Evolutionary conservation across 64 coral and sea anemone genomes (phyloP), one percentile per base, ranked within the genome.

Genomic region (Trachythela sp.): DNA sequence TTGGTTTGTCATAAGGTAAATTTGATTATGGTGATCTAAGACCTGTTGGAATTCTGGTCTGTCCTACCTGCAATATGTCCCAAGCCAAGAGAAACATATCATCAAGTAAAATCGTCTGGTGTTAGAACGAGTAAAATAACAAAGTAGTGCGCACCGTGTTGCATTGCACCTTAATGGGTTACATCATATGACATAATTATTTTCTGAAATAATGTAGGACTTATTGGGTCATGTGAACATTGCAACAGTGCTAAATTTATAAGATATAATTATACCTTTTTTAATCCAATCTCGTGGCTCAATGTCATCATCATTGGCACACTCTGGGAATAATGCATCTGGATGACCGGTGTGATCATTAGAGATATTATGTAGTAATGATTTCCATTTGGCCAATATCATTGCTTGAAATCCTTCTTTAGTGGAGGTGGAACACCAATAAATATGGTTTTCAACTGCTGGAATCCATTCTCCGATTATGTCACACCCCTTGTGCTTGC

Each of bases 31-130:
- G 68, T n/a, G n/a, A n/a, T n/a, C n/a, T 4, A 9, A 27, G 24
- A 35, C 26, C 33, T 72, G 33, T 72, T 2, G 1, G 68, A 14
- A 72, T 72, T 72, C 33, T 72, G n/a, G 33, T 26, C 1, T 2
- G 1, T 35, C 68, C 18, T 72, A 72, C 68, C 68, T 72, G 10
- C 68, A 72, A 35, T 72, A 72, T 72, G 68, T 72, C 68, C 33
- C 68, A 72, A 72, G 24, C 68, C 68, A 72, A 72, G 68, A 72
- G 68, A 72, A 72, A 72, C 68, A 72, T 72, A 35, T 72, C 68
- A 72, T 72, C 68, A n/a, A n/a, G n/a, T n/a, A n/a, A n/a, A n/a
- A n/a, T n/a, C n/a, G n/a, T n/a, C n/a, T n/a, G n/a, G n/a, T n/a
- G n/a, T n/a, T n/a, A n/a, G n/a, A n/a, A n/a, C n/a, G n/a, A n/a